A percentile compares a stretch with the other conserved stretches of the same genome.
phyloP scores from a whole-genome alignment of 2,888 invertebrate species.

The Chaitophorus viminalis region DNA sequence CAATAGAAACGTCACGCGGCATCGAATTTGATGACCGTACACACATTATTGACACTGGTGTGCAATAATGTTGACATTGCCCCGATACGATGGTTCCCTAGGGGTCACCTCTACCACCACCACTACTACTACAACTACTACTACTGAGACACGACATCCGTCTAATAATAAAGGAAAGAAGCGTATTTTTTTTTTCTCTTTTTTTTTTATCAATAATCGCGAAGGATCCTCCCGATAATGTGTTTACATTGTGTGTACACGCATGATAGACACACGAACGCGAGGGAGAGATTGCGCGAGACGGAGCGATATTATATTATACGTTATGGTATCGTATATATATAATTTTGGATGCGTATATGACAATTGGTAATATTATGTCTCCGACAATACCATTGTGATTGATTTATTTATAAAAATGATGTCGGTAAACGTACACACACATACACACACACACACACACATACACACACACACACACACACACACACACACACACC shows the following conservation, averaged over 20 bases:
- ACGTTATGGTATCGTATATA: neutral
- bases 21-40: slow-evolving; percentile 61
- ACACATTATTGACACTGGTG: slow-evolving; percentile 59
- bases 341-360: neutral
- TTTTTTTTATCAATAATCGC: slow-evolving; percentile 58
- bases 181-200: slow-evolving; percentile 18
- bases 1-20: slow-evolving; percentile 60
- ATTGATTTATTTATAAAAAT: slow-evolving; percentile 11
- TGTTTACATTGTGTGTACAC: slow-evolving; percentile 53
- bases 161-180: slow-evolving; percentile 60
- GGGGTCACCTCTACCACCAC: slow-evolving; percentile 12
- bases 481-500: no score
- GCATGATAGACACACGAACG: neutral
- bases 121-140: no score
- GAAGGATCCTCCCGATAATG: slow-evolving; percentile 45
- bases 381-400: neutral
- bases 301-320: neutral
- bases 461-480: neutral
- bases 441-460: no score
- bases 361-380: slow-evolving; percentile 1
- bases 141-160: slow-evolving; percentile 48
- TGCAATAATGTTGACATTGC: slow-evolving; percentile 62
- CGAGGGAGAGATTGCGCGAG: neutral
- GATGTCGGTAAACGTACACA: neutral
- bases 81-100: slow-evolving; percentile 31